Base-by-base conservation (phyloP, 2,113 vertebrate genomes). In the Ptilonorhynchus violaceus region DNA sequence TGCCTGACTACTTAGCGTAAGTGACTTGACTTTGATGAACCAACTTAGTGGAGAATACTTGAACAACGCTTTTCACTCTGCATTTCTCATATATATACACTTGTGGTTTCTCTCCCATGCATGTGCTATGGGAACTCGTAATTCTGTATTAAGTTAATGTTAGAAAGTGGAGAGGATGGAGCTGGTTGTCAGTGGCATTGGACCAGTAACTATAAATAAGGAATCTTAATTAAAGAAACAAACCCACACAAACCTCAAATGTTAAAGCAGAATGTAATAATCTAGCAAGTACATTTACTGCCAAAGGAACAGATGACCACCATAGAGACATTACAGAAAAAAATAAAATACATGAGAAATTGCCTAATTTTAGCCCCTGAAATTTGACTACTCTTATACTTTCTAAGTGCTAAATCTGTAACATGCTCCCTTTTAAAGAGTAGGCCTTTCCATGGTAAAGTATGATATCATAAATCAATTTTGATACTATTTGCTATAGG, bases 1-100 rank as follows among this genome's bases (percentile, higher is more conserved):
- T 99, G 97, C 99, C 99, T 1, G 99, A 99, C 96, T 99, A 99
- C 14, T 97, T 99, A 69, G 98, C 98, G 99, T 99, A 92, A 99
- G 99, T 99, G 64, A 52, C 64, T 22, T 13, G 50, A 25, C 49
- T 80, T 91, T 82, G 46, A 39, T 67, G 35, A 63, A 20, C 28
- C 63, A 56, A 4, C 24, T 53, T 39, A 18, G 25, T 23, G 33
- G 63, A 55, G 47, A 68, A 70, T 33, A 46, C 11, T 35, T 37
- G 28, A 39, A 23, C 62, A 5, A 11, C 60, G 24, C 37, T 81
- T 89, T 74, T 77, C 19, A 41, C n/a, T 44, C 49, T 52, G 9
- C 25, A 17, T 79, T 88, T 92, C 25, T 85, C 37, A 33, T 58
- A 2, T 22, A 2, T 22, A 9, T 59, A 33, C 9, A 13, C 22